Evolutionary conservation across 2,797 vertebrate genomes (phyloP).

Genomic region (Bufotes viridis): DNA sequence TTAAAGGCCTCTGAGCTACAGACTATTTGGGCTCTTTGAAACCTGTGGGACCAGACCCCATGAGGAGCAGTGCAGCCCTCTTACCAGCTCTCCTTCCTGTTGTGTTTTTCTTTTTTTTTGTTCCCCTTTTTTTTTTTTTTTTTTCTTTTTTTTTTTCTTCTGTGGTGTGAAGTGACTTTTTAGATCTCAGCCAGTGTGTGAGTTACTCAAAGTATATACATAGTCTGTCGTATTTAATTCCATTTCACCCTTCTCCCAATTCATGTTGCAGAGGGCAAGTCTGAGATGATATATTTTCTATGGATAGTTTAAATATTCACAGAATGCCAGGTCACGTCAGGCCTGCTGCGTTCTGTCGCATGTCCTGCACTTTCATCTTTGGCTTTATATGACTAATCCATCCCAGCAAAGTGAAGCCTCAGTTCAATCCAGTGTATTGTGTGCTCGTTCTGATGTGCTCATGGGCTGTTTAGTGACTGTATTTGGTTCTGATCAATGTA

Average conservation of each 20-base stretch:
- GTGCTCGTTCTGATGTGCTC: constrained; percentile 72
- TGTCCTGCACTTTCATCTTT: constrained; percentile 76
- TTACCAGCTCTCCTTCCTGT: constrained; percentile 54
- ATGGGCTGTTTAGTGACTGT: constrained; percentile 68
- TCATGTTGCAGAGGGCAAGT: constrained; percentile 77
- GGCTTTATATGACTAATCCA: constrained; percentile 73
- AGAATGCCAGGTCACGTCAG: constrained; percentile 67
- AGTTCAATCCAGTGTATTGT: constrained; percentile 66
- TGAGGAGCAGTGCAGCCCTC: constrained; percentile 41
- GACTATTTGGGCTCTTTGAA: constrained; percentile 69
- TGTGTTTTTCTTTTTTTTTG: constrained; percentile 66
- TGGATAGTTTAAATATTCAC: constrained; percentile 55
- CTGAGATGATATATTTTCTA: constrained; percentile 55
- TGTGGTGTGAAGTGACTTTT: constrained; percentile 83
- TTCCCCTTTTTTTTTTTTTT: constrained; percentile 65
- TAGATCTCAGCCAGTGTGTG: constrained; percentile 81
- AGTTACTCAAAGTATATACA: constrained; percentile 78
- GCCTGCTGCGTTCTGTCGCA: constrained; percentile 81
- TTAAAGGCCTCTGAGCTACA: constrained; percentile 30
- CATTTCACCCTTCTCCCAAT: constrained; percentile 71
- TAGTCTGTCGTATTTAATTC: constrained; percentile 76
- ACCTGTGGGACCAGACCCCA: constrained; percentile 78
- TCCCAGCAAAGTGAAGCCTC: constrained; percentile 67
- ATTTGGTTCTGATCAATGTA: constrained; percentile 76
- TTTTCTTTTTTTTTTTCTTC: constrained; percentile 69